Evolutionary conservation across 2,797 vertebrate genomes (phyloP).

Genomic region (Nyctalus aviator): DNA sequence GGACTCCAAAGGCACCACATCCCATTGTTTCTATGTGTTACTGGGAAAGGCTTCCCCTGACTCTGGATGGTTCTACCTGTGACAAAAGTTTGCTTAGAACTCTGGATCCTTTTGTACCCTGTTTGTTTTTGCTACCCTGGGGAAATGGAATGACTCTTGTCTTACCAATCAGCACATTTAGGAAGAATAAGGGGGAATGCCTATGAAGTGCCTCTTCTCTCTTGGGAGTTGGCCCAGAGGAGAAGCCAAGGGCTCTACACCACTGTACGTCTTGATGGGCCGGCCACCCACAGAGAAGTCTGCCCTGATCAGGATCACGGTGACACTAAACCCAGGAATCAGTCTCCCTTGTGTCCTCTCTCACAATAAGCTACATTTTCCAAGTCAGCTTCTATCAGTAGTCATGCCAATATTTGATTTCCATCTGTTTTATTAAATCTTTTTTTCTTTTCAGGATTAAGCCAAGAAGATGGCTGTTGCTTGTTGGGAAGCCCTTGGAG

Average conservation of each 20-base stretch:
- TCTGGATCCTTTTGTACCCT: background rate
- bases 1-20: background rate
- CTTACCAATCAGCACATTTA: background rate
- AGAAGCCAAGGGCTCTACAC: background rate
- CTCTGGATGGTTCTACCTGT: background rate
- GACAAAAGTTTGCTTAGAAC: background rate
- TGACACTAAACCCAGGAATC: background rate
- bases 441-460: background rate
- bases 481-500: background rate
- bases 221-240: background rate
- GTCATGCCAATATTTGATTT: background rate
- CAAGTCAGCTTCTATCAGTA: background rate
- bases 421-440: background rate
- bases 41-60: background rate
- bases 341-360: background rate
- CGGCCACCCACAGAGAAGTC: rapidly evolving
- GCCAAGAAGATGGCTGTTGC: background rate
- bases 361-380: background rate
- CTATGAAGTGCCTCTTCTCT: background rate
- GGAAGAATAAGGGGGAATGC: background rate
- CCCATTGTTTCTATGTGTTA: background rate
- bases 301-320: rapidly evolving
- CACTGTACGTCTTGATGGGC: background rate
- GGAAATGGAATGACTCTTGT: background rate
- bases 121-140: background rate